Conservation (phyloP, 37 sponge, comb jelly and placozoan species). For the Diacarnus erythraeanus region DNA sequence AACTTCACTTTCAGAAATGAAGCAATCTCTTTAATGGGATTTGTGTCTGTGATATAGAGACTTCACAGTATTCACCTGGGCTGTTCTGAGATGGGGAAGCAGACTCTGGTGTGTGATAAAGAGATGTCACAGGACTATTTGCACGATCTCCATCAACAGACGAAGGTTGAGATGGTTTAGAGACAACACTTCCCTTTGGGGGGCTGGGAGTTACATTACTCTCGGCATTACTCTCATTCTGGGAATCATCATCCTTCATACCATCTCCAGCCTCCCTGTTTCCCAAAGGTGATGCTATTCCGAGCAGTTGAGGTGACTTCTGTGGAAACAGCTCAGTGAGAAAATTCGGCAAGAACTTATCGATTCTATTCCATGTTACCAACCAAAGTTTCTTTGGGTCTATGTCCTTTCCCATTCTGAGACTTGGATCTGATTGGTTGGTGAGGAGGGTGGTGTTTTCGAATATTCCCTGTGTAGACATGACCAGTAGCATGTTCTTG, state of each 20-base stretch:
- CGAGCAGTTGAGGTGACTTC: background rate
- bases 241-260: background rate
- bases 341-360: conserved; percentile 82
- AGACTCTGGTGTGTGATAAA: no score
- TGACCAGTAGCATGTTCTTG: conserved; percentile 85
- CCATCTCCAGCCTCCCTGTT: background rate
- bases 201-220: no score
- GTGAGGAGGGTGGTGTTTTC: conserved; percentile 13
- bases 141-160: background rate
- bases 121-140: no score
- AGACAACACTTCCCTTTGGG: background rate
- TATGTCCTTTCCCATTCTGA: background rate
- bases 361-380: conserved; percentile 74
- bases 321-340: conserved; percentile 71
- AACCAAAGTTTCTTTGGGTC: conserved; percentile 58
- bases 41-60: no score
- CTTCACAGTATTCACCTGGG: no score
- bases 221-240: no score
- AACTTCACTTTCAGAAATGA: no score
- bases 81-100: no score
- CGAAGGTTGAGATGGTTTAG: background rate
- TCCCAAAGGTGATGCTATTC: background rate
- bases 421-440: conserved; percentile 35
- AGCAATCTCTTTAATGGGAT: no score
- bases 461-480: conserved; percentile 84